phyloP scores from a whole-genome alignment of 1,140 invertebrate genomes.

The Pachypsylla venusta region DNA sequence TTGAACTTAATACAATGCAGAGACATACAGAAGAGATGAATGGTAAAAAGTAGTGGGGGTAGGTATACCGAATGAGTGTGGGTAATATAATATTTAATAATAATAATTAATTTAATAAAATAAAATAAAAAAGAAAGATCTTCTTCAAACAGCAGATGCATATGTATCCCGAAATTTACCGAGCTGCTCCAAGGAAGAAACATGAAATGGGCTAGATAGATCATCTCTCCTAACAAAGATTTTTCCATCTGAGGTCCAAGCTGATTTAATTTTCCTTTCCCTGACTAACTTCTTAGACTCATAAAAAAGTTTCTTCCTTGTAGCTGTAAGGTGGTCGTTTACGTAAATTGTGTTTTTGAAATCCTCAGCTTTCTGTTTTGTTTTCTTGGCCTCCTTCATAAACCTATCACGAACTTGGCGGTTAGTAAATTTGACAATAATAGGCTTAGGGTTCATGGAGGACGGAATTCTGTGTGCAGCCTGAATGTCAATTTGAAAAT shows the following conservation, averaged over 20 bases:
- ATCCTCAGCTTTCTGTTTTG: neutral
- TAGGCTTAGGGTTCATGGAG: neutral
- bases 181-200: no score
- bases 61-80: no score
- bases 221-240: neutral
- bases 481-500: neutral
- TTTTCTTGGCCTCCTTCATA: neutral
- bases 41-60: no score
- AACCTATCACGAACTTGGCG: neutral
- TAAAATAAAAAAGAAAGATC: no score
- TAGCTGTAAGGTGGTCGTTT: neutral
- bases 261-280: neutral
- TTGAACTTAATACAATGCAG: no score
- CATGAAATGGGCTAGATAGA: neutral
- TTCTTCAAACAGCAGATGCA: no score
- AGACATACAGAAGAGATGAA: no score
- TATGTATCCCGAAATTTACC: no score
- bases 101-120: no score
- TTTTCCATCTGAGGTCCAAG: neutral
- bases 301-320: neutral
- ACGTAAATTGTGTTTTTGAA: neutral
- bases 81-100: no score
- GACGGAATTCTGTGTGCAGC: neutral
- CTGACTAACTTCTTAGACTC: neutral
- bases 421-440: neutral